Base-by-base conservation (phyloP, 2,113 vertebrate genomes). In the Mormyrus iriodes region DNA sequence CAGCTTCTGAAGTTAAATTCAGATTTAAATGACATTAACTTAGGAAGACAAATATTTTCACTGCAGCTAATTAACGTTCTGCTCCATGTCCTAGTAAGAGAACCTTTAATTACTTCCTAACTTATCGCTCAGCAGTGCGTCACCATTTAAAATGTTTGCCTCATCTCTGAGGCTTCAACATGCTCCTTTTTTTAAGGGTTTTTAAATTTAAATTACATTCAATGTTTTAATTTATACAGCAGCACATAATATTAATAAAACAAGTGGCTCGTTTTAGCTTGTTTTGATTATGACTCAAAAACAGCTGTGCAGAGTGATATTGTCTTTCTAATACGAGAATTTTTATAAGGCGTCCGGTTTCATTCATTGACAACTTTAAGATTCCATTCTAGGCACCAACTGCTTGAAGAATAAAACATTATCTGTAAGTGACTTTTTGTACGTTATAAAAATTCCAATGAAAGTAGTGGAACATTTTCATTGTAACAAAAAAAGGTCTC, bases 171-270 rank as follows among this genome's bases (percentile, higher is more conserved):
- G 17, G 79, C 73, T 73, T 88, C 12, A 87, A 53, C 76, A 88
- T 46, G 46, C 55, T 42, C 39, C 58, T 84, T 83, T 83, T 88
- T 89, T 52, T 87, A 84, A 88, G 46, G 39, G 86, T 35, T 42
- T 88, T 90, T 90, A 88, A 4, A 65, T 91, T 92, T 93, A 91
- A 90, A 46, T 86, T 88, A 0, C 88, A 92, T 90, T 90, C 90
- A 89, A 51, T 31, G 48, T 90, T 91, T 92, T 94, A 89, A 93
- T 93, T 92, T 93, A 93, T 95, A 91, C 88, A 58, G 86, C 88
- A 48, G 90, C 92, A 91, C 90, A 90, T 90, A 92, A 90, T 85
- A 69, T 48, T 88, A 91, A 88, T 35, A 52, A 91, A 91, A 76
- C 88, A 91, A 91, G 90, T 5, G 2, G 79, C 52, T 90, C 49